phyloP scores from a whole-genome alignment of 2,113 vertebrate genomes.

The Scartelaos histophorus region DNA sequence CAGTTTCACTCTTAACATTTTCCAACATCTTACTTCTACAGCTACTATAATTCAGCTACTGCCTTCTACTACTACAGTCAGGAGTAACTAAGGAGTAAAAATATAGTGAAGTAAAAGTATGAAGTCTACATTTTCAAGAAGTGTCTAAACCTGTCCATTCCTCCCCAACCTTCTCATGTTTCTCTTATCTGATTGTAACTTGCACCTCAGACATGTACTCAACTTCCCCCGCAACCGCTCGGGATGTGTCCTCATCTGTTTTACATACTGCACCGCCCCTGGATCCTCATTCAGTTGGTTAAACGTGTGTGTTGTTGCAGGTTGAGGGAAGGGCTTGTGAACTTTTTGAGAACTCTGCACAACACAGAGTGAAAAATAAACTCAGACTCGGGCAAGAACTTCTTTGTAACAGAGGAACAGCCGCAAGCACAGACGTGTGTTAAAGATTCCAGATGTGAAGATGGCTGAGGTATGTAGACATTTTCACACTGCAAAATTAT shows the following conservation, averaged over 20 bases:
- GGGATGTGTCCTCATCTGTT: not conserved
- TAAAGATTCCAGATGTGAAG: not conserved
- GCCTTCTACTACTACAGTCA: no score
- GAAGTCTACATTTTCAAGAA: not conserved
- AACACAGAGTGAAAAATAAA: not conserved
- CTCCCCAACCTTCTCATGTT: not conserved
- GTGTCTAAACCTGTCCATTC: not conserved
- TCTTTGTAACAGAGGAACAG: not conserved
- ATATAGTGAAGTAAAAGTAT: no score
- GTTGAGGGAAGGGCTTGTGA: not conserved
- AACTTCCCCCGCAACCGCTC: constrained; percentile 16
- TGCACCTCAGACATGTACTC: not conserved
- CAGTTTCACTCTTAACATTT: not conserved
- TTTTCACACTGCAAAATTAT: not conserved
- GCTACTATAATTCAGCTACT: not conserved
- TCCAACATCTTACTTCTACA: not conserved
- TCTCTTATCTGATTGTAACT: constrained; percentile 1
- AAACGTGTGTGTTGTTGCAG: not conserved
- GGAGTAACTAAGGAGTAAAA: no score
- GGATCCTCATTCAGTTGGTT: not conserved
- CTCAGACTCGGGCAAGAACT: not conserved
- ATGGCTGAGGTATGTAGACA: not conserved
- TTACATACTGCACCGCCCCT: not conserved
- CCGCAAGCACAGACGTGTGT: not conserved
- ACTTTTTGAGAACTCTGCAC: not conserved